These are phyloP conservation scores for Cercopithecus mitis DNA, from an alignment of 2,797 vertebrate genomes.

Conservation along the genomic window DNA sequence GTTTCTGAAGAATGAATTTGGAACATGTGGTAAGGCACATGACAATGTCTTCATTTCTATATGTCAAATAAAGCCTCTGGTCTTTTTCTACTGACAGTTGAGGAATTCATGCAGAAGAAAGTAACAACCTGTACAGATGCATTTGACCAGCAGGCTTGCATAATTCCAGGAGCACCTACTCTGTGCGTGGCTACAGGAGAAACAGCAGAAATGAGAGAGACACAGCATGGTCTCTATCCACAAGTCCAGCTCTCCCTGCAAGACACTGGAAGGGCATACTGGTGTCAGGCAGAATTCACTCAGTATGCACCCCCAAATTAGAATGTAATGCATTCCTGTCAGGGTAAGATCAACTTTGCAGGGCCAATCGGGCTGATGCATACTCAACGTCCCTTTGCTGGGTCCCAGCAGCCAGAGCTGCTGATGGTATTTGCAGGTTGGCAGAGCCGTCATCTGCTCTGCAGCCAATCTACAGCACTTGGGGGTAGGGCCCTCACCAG, in stretches of 20 bases:
- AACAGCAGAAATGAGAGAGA: background rate
- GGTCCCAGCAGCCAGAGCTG: background rate
- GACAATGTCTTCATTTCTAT: background rate
- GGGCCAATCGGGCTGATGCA: accelerated
- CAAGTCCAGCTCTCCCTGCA: background rate
- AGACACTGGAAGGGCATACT: background rate
- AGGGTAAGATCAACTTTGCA: background rate
- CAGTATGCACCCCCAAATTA: accelerated
- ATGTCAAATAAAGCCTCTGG: background rate
- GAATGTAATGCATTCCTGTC: background rate
- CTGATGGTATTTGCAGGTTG: background rate
- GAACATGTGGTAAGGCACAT: background rate
- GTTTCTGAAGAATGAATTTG: background rate
- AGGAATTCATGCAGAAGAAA: accelerated
- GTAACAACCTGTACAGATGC: background rate
- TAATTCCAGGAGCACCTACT: no score
- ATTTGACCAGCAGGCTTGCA: accelerated
- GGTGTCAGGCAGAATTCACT: background rate
- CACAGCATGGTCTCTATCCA: no score
- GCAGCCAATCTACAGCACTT: background rate
- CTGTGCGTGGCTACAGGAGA: background rate
- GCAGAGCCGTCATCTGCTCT: background rate
- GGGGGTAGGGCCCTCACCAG: background rate
- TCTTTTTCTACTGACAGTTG: background rate
- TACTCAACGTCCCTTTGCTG: accelerated